These are phyloP conservation scores for Geopemphigus sp. DNA, from an alignment of 1,140 invertebrate species.

Conservation along the genomic window DNA sequence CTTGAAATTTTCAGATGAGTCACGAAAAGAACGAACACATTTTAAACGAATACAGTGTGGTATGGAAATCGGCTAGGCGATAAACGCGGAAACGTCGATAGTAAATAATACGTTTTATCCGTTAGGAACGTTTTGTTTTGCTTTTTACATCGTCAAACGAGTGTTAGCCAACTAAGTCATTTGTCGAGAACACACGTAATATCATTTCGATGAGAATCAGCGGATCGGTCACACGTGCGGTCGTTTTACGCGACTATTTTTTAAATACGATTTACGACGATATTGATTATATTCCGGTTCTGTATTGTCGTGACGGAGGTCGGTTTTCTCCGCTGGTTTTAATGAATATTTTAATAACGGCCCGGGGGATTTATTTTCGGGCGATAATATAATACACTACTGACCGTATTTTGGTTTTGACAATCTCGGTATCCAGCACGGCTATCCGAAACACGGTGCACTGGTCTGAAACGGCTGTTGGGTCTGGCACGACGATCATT, in stretches of 20 bases:
- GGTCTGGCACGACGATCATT: slow-evolving; percentile 36
- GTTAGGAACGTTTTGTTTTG: too few relatives aligned
- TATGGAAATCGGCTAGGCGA: too few relatives aligned
- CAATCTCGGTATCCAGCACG: slow-evolving; percentile 26
- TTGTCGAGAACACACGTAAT: too few relatives aligned
- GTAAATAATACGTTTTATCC: too few relatives aligned
- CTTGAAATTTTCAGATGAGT: too few relatives aligned
- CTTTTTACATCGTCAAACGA: too few relatives aligned
- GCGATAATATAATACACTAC: not conserved
- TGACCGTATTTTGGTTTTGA: slow-evolving; percentile 47
- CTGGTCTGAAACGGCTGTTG: slow-evolving; percentile 41
- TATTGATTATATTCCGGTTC: not conserved
- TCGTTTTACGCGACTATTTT: not conserved
- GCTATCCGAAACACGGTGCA: slow-evolving; percentile 45
- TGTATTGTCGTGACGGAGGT: not conserved
- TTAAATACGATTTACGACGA: not conserved
- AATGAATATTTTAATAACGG: not conserved
- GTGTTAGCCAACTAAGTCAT: too few relatives aligned
- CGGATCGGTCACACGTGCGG: too few relatives aligned
- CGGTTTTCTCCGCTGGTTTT: not conserved
- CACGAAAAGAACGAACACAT: too few relatives aligned
- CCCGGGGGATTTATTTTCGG: not conserved
- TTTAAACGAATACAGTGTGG: too few relatives aligned
- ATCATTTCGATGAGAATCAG: too few relatives aligned
- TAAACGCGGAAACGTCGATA: too few relatives aligned